These are phyloP conservation scores for Atta texana DNA, from an alignment of 1,140 invertebrate genomes.

Conservation along the genomic window DNA sequence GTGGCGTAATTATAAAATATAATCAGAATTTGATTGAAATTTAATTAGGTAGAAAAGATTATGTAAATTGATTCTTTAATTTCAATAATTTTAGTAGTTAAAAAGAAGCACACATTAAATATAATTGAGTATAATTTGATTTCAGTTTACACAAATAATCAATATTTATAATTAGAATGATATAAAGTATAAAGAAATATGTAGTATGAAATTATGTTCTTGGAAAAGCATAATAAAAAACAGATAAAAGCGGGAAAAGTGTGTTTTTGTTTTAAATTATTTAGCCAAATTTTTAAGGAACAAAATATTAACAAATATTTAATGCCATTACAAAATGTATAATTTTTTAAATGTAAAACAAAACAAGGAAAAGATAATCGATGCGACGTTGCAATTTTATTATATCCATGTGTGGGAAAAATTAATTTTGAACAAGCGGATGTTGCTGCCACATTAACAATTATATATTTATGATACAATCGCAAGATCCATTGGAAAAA, in stretches of 20 bases:
- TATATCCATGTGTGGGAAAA: neutral
- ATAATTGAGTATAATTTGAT: neutral
- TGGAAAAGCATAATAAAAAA: neutral
- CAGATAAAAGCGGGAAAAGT: neutral
- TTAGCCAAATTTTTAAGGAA: neutral
- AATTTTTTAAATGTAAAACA: neutral
- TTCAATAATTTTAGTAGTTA: neutral
- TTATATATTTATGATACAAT: slow-evolving; percentile 24
- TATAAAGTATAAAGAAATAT: neutral
- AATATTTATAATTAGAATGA: neutral
- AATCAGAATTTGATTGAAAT: too few relatives aligned
- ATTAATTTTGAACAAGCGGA: neutral
- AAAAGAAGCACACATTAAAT: neutral
- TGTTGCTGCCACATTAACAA: neutral
- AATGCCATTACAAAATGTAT: neutral
- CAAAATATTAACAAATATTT: neutral
- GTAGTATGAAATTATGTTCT: neutral
- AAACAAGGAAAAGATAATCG: neutral
- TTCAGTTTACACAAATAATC: neutral
- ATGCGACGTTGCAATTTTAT: neutral
- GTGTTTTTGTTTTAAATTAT: neutral
- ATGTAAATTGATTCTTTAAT: too few relatives aligned
- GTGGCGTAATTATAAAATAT: too few relatives aligned
- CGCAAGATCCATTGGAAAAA: neutral
- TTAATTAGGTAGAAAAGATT: too few relatives aligned